Percentiles rank a stretch among this genome's conserved stretches.
phyloP scores from a whole-genome alignment of 2,113 vertebrate species.

The Cairina moschata region DNA sequence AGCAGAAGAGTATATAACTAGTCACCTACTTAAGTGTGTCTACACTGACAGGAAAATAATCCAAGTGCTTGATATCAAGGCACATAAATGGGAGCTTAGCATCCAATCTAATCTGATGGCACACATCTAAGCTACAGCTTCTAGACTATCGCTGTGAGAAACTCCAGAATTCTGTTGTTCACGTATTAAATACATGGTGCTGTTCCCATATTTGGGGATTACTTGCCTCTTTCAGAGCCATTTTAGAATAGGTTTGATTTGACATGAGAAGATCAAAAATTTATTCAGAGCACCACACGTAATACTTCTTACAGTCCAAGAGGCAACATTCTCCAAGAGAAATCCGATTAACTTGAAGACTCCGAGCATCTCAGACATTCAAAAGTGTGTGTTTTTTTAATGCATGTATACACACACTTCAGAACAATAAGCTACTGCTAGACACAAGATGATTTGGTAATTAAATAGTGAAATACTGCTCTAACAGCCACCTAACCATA shows the following conservation, averaged over 20 bases:
- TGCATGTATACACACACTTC: fast-evolving
- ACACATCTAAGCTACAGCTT: background rate
- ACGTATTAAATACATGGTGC: background rate
- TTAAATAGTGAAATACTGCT: background rate
- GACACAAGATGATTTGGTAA: background rate
- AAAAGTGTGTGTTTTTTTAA: background rate
- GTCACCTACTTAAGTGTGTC: background rate
- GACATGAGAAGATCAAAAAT: background rate
- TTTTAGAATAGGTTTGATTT: background rate
- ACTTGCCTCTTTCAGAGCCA: background rate
- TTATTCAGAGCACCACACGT: background rate
- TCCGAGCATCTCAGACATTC: background rate
- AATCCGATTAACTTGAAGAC: background rate
- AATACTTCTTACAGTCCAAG: background rate
- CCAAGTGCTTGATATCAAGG: background rate
- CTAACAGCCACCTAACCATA: background rate
- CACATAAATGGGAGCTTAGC: fast-evolving
- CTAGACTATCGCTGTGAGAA: background rate
- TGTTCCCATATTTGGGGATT: background rate
- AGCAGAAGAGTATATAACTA: background rate
- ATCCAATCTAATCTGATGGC: background rate
- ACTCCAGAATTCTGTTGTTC: background rate
- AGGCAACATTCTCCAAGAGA: background rate
- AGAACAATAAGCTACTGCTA: background rate
- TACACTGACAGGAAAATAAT: background rate